Evolutionary conservation across 2,797 vertebrate species (phyloP), one percentile per base, ranked within the genome.

Genomic region (Anableps anableps): DNA sequence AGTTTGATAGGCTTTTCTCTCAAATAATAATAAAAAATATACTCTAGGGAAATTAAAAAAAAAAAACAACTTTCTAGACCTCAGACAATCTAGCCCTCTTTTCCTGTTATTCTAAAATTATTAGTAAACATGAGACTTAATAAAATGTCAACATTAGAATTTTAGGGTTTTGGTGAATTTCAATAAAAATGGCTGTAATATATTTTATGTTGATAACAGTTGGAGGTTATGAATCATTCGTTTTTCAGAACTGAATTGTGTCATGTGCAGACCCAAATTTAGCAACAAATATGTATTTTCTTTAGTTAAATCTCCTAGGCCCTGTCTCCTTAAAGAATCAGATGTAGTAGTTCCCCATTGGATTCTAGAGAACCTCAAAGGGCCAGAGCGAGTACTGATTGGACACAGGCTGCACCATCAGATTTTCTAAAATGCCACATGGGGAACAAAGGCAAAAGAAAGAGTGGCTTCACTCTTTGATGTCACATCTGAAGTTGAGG

Each of bases 391-490:
- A 77, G 89, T 80, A 31, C 86, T 86, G 58, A 78, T 72, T 5
- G 51, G 75, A 78, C 84, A 16, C 36, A 21, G 45, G 50, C 75
- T 55, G 77, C 21, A 0, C 73, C 16, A 38, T 80, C 84, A 74
- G 74, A 86, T 88, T 83, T 53, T 53, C 68, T 88, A 60, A 92
- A 92, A 92, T 84, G 86, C 83, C 89, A 83, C 78, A 13, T 50
- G 76, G 80, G 77, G 80, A 88, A 88, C 82, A 88, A 93, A 91
- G 72, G 84, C 77, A 84, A 92, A 91, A 85, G 77, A 93, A 87
- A 90, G 81, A 75, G 66, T 31, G 36, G 72, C 36, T 84, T 81
- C 79, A 29, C 38, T 50, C 80, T 92, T 91, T 93, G 82, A 92
- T 88, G 87, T 48, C 8, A 16, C 72, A 47, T 36, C 79, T 86